Conservation (phyloP, 2,113 vertebrate species). For the Numida meleagris region DNA sequence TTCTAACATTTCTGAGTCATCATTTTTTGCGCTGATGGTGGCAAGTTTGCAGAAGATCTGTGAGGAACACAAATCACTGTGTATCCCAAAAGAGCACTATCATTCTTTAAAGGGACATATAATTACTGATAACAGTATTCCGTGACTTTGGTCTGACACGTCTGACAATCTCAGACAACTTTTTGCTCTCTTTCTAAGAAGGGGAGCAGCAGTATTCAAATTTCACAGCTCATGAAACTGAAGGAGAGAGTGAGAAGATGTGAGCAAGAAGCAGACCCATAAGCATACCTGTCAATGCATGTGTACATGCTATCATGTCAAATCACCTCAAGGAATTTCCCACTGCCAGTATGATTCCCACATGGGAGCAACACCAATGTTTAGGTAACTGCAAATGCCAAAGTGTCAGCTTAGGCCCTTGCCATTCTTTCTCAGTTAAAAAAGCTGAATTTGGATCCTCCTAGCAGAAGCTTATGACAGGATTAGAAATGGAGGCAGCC, state of each 20-base stretch:
- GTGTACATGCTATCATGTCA: accelerated
- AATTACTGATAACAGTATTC: not conserved
- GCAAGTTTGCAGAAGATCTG: not conserved
- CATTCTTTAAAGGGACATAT: not conserved
- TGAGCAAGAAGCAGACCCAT: not conserved
- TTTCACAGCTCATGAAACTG: not conserved
- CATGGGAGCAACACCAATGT: accelerated
- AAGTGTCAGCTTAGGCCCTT: not conserved
- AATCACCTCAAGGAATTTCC: not conserved
- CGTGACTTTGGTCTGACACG: not conserved
- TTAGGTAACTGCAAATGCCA: not conserved
- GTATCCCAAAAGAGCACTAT: no score
- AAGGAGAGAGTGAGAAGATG: not conserved
- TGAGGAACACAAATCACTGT: not conserved
- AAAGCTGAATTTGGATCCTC: not conserved
- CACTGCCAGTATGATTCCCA: not conserved
- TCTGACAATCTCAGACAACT: not conserved
- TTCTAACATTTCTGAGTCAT: not conserved
- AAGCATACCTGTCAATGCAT: accelerated
- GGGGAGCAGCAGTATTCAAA: accelerated
- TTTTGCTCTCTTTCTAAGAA: not conserved
- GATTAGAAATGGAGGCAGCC: not conserved
- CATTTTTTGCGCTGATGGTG: not conserved
- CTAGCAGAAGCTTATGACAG: not conserved
- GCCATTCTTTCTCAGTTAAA: not conserved